Conservation (phyloP, 2,797 vertebrate genomes). For the Clamator glandarius region DNA sequence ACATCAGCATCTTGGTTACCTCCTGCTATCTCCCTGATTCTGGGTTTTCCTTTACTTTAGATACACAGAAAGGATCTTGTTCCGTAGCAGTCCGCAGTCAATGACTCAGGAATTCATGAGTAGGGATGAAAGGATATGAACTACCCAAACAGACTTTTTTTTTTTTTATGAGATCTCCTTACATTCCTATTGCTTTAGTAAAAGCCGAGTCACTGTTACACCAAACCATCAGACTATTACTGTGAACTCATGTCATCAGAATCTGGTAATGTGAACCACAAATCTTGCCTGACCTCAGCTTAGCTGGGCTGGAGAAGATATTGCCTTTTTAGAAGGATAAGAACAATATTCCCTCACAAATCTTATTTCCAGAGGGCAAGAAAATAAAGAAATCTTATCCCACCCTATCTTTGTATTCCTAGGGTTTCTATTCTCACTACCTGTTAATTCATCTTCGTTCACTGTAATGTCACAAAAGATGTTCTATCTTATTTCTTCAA, state of each 20-base stretch:
- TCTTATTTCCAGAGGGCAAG: neutral
- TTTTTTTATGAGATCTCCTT: constrained; percentile 25
- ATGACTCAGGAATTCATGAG: constrained; percentile 50
- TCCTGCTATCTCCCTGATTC: neutral
- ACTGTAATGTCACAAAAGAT: neutral
- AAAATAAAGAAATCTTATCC: neutral
- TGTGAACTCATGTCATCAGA: constrained; percentile 39
- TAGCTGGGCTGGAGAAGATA: neutral
- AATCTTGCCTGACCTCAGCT: neutral
- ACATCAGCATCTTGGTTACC: neutral
- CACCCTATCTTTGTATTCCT: neutral
- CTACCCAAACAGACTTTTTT: constrained; percentile 35
- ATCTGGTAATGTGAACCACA: constrained; percentile 6
- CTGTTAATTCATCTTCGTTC: neutral
- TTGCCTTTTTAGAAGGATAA: neutral
- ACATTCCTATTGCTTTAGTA: constrained; percentile 7
- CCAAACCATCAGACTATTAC: constrained; percentile 30
- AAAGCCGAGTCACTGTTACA: constrained; percentile 47
- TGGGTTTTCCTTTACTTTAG: constrained; percentile 22
- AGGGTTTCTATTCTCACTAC: neutral
- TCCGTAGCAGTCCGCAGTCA: constrained; percentile 47
- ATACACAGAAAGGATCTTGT: constrained; percentile 27
- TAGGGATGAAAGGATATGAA: constrained; percentile 64
- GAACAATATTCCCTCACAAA: constrained; percentile 10
- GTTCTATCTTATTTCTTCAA: neutral